A percentile compares a stretch with the other conserved stretches of the same genome.
Evolutionary conservation across 2,797 vertebrate genomes (phyloP).

Genomic region (Chaunax sp.): DNA sequence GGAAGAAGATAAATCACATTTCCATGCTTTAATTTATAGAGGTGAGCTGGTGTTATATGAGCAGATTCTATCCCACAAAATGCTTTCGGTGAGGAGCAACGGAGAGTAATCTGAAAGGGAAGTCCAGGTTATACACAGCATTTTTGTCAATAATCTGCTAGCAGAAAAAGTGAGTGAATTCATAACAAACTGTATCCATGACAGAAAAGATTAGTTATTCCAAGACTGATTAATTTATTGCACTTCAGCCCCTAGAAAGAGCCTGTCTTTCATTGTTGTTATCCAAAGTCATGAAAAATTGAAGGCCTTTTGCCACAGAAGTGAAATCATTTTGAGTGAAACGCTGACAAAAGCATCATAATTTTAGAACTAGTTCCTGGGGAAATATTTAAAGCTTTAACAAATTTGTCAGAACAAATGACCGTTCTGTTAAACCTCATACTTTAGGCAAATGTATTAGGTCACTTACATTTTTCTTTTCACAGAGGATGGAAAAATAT

Average conservation of each 20-base stretch:
- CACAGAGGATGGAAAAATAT: constrained; percentile 8
- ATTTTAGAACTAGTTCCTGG: constrained; percentile 36
- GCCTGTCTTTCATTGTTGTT: constrained; percentile 63
- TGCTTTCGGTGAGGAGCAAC: constrained; percentile 29
- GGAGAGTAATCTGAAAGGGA: constrained; percentile 45
- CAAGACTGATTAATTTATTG: constrained; percentile 48
- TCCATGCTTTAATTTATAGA: constrained; percentile 78
- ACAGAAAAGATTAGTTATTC: constrained; percentile 63
- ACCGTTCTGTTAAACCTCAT: constrained; percentile 39
- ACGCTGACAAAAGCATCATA: constrained; percentile 60
- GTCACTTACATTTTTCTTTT: constrained; percentile 38
- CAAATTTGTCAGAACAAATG: constrained; percentile 60
- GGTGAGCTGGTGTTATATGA: constrained; percentile 62
- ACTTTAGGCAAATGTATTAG: constrained; percentile 29
- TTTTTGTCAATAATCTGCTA: constrained; percentile 56
- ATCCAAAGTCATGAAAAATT: constrained; percentile 61
- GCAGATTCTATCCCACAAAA: constrained; percentile 61
- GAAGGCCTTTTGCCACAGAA: constrained; percentile 46
- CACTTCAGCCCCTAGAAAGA: constrained; percentile 29
- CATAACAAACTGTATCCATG: constrained; percentile 67
- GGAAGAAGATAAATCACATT: constrained; percentile 80
- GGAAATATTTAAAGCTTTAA: constrained; percentile 59
- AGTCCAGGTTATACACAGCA: constrained; percentile 31
- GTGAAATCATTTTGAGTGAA: constrained; percentile 59
- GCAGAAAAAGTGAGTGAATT: constrained; percentile 45